A percentile compares a stretch with the other conserved stretches of the same genome.
These are phyloP conservation scores for Copidosoma floridanum DNA, from an alignment of 1,140 invertebrate genomes.

Conservation along the genomic window DNA sequence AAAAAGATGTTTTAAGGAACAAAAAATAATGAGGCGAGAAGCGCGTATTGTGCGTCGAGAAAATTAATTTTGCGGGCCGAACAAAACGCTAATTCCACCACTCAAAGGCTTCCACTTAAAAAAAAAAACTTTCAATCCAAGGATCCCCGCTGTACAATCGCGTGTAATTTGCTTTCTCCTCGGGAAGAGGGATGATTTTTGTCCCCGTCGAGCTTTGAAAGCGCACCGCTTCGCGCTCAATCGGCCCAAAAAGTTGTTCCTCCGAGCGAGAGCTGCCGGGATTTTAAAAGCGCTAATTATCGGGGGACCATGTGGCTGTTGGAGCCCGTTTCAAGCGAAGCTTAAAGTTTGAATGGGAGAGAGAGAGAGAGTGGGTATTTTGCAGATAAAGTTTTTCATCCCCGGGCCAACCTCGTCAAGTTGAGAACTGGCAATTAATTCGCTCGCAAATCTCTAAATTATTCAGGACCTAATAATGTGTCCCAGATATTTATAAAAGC, in stretches of 20 bases:
- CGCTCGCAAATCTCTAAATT: neutral
- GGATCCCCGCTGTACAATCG: too few relatives aligned
- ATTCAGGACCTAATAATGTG: constrained; percentile 9
- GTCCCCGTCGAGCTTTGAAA: too few relatives aligned
- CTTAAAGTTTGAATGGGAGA: neutral
- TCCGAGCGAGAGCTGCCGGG: neutral
- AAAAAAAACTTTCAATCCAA: too few relatives aligned
- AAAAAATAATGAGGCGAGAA: too few relatives aligned
- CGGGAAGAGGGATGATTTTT: too few relatives aligned
- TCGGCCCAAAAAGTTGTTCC: neutral
- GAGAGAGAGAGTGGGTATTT: neutral
- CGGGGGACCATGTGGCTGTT: neutral
- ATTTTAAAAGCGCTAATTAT: constrained; percentile 3
- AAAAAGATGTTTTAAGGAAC: too few relatives aligned
- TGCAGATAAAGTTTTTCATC: neutral
- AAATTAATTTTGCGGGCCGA: too few relatives aligned
- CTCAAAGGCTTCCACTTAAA: neutral
- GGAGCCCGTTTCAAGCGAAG: neutral
- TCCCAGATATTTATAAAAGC: neutral
- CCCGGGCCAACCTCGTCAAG: neutral
- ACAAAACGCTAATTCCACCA: neutral
- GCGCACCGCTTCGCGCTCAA: too few relatives aligned
- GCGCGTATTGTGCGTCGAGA: too few relatives aligned
- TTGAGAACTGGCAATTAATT: neutral
- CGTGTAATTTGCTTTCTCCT: too few relatives aligned